Evolutionary conservation across 2,888 invertebrate genomes (phyloP).

Genomic region (Alsophila aescularia): DNA sequence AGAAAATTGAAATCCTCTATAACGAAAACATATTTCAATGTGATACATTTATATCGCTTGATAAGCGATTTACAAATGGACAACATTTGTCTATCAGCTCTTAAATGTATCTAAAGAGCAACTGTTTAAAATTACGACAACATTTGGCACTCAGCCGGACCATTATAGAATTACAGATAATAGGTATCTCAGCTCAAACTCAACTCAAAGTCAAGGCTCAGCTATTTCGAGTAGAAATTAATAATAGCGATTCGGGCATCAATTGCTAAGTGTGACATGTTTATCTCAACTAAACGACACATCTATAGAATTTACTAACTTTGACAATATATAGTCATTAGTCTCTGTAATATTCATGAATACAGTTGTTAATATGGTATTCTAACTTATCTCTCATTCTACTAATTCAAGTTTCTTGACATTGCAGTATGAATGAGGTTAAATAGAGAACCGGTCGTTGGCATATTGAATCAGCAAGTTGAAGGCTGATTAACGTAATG

Average conservation of each 20-base stretch:
- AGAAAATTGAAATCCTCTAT: too few relatives aligned
- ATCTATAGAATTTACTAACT: not conserved
- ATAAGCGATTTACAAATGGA: not conserved
- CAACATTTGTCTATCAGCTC: not conserved
- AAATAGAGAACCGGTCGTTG: too few relatives aligned
- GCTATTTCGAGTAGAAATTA: not conserved
- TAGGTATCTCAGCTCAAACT: not conserved
- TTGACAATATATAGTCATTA: not conserved
- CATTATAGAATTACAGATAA: not conserved
- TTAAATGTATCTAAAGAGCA: not conserved
- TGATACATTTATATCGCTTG: too few relatives aligned
- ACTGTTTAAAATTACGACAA: not conserved
- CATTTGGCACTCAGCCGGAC: not conserved
- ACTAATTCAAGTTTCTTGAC: too few relatives aligned
- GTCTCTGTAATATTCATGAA: too few relatives aligned
- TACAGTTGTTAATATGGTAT: too few relatives aligned
- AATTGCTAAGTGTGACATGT: slow-evolving; percentile 4
- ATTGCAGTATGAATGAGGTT: too few relatives aligned
- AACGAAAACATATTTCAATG: too few relatives aligned
- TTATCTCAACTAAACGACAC: slow-evolving; percentile 1
- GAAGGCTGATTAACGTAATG: too few relatives aligned
- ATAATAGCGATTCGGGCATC: not conserved
- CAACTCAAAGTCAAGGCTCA: not conserved
- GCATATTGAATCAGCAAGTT: too few relatives aligned
- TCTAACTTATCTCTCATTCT: too few relatives aligned